Evolutionary conservation across 2,797 vertebrate species (phyloP).

Genomic region (Coregonus ussuriensis): DNA sequence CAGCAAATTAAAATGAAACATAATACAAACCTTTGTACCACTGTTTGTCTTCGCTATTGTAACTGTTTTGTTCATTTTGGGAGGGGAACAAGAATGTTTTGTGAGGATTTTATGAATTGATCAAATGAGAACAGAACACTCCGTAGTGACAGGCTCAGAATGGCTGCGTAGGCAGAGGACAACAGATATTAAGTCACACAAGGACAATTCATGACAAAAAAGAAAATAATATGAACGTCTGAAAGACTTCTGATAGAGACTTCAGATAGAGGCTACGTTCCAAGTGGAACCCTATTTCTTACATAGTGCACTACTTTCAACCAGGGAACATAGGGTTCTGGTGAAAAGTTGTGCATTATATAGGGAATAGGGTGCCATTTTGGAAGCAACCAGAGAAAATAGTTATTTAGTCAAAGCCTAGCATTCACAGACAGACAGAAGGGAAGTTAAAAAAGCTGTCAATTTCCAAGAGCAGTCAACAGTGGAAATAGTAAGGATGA

Average conservation of each 20-base stretch:
- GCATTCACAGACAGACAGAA: slow-evolving; percentile 31
- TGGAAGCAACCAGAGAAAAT: not conserved
- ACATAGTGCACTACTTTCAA: not conserved
- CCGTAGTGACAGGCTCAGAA: slow-evolving; percentile 46
- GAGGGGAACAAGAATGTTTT: not conserved
- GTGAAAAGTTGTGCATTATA: not conserved
- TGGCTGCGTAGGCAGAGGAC: slow-evolving; percentile 57
- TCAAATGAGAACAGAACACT: slow-evolving; percentile 23
- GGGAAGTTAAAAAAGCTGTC: slow-evolving; percentile 54
- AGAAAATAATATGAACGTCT: slow-evolving; percentile 39
- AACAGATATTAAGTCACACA: slow-evolving; percentile 58
- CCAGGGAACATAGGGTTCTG: not conserved
- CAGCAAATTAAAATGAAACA: not conserved
- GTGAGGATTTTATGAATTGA: slow-evolving; percentile 44
- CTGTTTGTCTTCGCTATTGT: not conserved
- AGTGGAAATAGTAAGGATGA: slow-evolving; percentile 51
- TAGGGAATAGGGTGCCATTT: not conserved
- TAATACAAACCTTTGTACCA: not conserved
- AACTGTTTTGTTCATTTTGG: not conserved
- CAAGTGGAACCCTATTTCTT: not conserved
- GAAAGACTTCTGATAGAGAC: slow-evolving; percentile 24
- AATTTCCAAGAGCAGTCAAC: slow-evolving; percentile 45
- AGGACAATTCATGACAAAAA: slow-evolving; percentile 49
- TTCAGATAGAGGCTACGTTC: not conserved
- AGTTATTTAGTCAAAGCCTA: slow-evolving; percentile 36